phyloP scores from a whole-genome alignment of 2,888 invertebrate species.

The Acrocyrtus sp. region DNA sequence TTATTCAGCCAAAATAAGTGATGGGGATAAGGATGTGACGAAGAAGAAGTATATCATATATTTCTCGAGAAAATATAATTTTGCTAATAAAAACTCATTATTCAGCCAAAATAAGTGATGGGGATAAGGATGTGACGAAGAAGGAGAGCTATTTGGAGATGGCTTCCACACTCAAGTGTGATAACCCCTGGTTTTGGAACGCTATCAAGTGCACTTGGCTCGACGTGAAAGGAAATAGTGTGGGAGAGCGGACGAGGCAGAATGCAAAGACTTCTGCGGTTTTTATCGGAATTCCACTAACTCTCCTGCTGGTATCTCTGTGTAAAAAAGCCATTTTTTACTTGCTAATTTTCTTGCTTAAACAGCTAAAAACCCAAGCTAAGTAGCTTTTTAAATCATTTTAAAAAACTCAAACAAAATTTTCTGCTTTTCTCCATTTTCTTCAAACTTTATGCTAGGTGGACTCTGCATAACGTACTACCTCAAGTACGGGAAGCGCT shows the following conservation, averaged over 20 bases:
- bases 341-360: no score
- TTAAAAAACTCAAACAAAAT: no score
- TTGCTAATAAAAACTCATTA: neutral
- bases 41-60: no score
- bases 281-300: no score
- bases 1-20: neutral
- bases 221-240: conserved; percentile 36
- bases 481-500: no score
- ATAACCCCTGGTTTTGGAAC: conserved; percentile 58
- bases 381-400: no score
- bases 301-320: no score
- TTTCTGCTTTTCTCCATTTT: no score
- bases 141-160: conserved; percentile 35
- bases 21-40: neutral
- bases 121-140: neutral
- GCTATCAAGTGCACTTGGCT: conserved; percentile 48
- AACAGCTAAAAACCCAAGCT: no score
- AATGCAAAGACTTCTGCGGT: conserved; percentile 41
- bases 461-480: no score
- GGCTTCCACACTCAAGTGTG: conserved; percentile 33
- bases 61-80: neutral
- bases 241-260: conserved; percentile 20
- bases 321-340: no score
- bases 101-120: neutral
- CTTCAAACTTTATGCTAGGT: no score